Evolutionary conservation across 2,113 vertebrate species (phyloP).

Genomic region (Rhinolophus sinicus): DNA sequence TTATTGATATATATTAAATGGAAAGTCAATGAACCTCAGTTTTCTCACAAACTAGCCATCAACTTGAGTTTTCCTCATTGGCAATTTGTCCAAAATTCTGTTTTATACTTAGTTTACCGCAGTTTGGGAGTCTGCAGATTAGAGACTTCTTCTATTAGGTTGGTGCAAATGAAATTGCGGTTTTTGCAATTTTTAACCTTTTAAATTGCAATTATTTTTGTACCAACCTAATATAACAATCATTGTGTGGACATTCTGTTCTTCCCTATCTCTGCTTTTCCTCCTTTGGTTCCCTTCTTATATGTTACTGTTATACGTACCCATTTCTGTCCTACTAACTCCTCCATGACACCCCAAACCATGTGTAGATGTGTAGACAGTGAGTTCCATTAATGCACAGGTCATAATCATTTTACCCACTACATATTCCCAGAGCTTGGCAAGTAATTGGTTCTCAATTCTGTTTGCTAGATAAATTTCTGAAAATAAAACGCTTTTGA

Average conservation of each 20-base stretch:
- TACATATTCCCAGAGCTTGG: not conserved
- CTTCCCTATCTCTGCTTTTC: not conserved
- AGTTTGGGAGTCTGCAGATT: not conserved
- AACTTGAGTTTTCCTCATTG: not conserved
- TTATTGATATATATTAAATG: not conserved
- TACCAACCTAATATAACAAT: not conserved
- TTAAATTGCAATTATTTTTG: too few species aligned
- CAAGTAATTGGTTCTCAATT: not conserved
- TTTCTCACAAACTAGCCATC: not conserved
- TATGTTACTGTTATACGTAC: not conserved
- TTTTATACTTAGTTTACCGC: not conserved
- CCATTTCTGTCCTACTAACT: not conserved
- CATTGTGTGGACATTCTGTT: not conserved
- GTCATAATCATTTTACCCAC: not conserved
- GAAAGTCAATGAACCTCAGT: not conserved
- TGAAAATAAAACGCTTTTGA: not conserved
- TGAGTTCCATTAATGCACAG: not conserved
- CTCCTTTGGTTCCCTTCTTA: fast-evolving
- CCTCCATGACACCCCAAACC: not conserved
- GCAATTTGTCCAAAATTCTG: not conserved
- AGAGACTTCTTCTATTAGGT: not conserved
- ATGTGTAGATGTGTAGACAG: not conserved
- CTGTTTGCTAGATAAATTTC: not conserved
- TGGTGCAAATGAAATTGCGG: too few species aligned
- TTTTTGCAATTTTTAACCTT: too few species aligned